Conservation (phyloP, 1,140 invertebrate species). For the Macrotrachela quadricornifera region DNA sequence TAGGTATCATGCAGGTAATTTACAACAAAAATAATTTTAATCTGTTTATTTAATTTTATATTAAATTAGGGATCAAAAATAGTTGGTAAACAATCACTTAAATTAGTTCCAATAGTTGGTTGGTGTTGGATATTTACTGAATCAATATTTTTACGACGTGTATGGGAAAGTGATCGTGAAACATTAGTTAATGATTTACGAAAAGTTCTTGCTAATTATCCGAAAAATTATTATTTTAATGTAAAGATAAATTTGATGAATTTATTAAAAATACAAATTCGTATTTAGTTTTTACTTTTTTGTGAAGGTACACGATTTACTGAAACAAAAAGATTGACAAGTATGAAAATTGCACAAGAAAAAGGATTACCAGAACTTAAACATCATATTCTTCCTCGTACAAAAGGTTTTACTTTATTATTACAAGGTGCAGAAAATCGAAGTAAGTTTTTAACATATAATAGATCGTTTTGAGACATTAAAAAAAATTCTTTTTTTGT, state of each 20-base stretch:
- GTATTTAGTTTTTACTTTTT: conserved; percentile 53
- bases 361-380: conserved; percentile 61
- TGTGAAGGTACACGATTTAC: conserved; percentile 84
- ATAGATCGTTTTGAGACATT: too few relatives aligned
- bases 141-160: conserved; percentile 69
- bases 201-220: conserved; percentile 51
- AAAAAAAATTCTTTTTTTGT: too few relatives aligned
- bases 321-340: conserved; percentile 57
- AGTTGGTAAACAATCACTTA: conserved; percentile 71
- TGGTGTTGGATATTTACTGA: conserved; percentile 86
- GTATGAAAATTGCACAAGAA: conserved; percentile 61
- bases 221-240: conserved; percentile 21
- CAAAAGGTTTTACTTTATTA: conserved; percentile 50
- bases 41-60: background rate
- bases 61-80: conserved; percentile 61
- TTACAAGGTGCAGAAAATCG: too few relatives aligned
- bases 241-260: conserved; percentile 13
- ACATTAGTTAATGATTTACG: conserved; percentile 55
- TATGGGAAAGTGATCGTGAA: conserved; percentile 63
- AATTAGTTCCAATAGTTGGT: conserved; percentile 72
- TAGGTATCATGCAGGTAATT: conserved; percentile 8
- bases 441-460: too few relatives aligned
- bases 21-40: background rate
- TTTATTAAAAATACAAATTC: background rate
- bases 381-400: conserved; percentile 71